phyloP scores from a whole-genome alignment of 2,888 invertebrate species.

The Epinotia nisella region DNA sequence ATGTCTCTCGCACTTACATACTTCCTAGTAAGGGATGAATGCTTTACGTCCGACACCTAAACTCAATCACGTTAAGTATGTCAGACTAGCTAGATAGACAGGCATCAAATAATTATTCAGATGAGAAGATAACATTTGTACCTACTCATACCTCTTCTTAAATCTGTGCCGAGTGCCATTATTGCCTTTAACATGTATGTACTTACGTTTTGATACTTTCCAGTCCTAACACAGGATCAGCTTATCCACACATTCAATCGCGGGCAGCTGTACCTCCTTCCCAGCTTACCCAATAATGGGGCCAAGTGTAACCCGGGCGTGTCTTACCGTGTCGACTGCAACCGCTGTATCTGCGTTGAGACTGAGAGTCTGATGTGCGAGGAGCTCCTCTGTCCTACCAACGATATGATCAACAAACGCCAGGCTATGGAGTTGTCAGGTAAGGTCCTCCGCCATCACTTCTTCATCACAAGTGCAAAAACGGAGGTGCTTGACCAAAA shows the following conservation, averaged over 20 bases:
- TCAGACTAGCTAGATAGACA: too few relatives aligned
- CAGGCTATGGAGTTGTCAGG: constrained; percentile 2
- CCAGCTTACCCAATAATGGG: neutral
- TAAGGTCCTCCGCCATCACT: neutral
- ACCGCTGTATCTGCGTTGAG: neutral
- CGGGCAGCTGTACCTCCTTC: neutral
- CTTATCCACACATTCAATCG: neutral
- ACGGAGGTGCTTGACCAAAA: neutral
- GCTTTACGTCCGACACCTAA: too few relatives aligned
- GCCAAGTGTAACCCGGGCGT: neutral
- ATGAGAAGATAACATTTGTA: too few relatives aligned
- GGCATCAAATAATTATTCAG: too few relatives aligned
- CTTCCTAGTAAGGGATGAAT: too few relatives aligned
- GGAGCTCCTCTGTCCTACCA: neutral
- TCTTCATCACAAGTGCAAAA: neutral
- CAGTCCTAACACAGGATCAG: neutral
- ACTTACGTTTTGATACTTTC: neutral
- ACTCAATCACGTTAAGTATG: too few relatives aligned
- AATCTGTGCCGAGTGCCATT: neutral
- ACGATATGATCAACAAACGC: neutral
- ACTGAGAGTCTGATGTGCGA: constrained; percentile 5
- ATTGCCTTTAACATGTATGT: neutral
- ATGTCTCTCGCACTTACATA: too few relatives aligned
- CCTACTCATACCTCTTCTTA: too few relatives aligned
- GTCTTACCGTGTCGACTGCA: constrained; percentile 6